These are phyloP conservation scores for Lathamus discolor DNA, from an alignment of 2,113 vertebrate species.

Conservation along the genomic window DNA sequence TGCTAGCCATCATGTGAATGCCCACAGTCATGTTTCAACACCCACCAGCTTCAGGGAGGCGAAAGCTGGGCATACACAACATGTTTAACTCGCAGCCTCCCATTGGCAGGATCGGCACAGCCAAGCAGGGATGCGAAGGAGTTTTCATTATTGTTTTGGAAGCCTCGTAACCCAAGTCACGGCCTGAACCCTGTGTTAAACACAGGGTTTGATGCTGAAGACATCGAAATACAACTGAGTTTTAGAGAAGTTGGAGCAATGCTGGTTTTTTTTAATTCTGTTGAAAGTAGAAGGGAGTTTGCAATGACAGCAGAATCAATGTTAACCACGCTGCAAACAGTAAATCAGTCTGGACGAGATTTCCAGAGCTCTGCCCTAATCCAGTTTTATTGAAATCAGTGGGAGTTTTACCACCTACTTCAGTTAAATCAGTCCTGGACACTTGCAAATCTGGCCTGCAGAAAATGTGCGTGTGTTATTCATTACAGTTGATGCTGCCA, in stretches of 20 bases:
- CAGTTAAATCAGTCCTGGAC: slow-evolving; percentile 6
- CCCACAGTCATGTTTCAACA: slow-evolving; percentile 19
- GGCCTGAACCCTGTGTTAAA: neutral
- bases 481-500: neutral
- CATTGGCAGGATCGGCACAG: neutral
- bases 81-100: neutral
- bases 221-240: neutral
- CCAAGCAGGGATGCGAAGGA: neutral
- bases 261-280: neutral
- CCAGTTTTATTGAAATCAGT: neutral
- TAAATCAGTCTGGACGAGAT: neutral
- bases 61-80: neutral
- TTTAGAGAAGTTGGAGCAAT: neutral
- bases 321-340: neutral
- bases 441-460: neutral
- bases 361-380: slow-evolving; percentile 18
- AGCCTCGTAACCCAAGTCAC: neutral
- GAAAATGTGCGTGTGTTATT: fast-evolving
- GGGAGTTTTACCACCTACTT: slow-evolving; percentile 35
- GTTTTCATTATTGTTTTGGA: neutral
- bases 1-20: neutral
- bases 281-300: neutral
- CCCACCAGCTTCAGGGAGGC: slow-evolving; percentile 2
- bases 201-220: neutral
- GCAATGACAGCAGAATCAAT: neutral